Percentiles rank a stretch among this genome's conserved stretches.
These are phyloP conservation scores for Coptodon rendalli DNA, from an alignment of 2,113 vertebrate species.

Conservation along the genomic window DNA sequence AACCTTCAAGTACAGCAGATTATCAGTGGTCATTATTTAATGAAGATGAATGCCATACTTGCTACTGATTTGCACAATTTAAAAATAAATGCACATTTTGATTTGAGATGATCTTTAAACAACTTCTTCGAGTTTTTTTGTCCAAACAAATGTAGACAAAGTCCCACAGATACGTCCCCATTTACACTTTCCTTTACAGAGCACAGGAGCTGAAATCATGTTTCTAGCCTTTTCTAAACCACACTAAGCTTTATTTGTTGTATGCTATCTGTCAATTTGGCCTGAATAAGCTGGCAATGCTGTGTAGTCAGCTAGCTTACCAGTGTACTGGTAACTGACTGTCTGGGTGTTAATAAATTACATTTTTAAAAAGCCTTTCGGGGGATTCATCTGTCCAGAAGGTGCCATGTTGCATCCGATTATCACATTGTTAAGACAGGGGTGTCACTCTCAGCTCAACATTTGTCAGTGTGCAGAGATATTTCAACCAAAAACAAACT, in stretches of 20 bases:
- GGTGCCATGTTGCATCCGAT: not conserved
- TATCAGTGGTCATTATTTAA: not conserved
- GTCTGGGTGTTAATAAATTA: not conserved
- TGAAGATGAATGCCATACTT: not conserved
- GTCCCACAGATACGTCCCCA: not conserved
- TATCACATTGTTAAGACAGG: not conserved
- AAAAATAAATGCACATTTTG: not conserved
- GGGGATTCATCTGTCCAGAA: not conserved
- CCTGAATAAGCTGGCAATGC: not conserved
- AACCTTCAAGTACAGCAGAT: not conserved
- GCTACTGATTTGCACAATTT: accelerated
- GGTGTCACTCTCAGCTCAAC: not conserved
- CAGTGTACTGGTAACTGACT: not conserved
- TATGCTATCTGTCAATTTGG: not conserved
- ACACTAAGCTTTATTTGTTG: not conserved
- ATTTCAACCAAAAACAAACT: not conserved
- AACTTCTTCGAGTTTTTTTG: accelerated
- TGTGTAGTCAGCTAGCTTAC: not conserved
- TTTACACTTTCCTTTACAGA: not conserved
- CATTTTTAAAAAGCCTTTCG: not conserved
- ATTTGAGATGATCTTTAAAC: not conserved
- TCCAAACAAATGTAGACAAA: not conserved
- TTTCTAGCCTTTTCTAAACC: not conserved
- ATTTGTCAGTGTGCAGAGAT: not conserved
- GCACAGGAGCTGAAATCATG: not conserved